A percentile compares a stretch with the other conserved stretches of the same genome.
Evolutionary conservation across 2,113 vertebrate species (phyloP).

Genomic region (mouse (Mus musculus)): GRCm39 chr13:91167501-91168000

Average conservation of each 20-base stretch:
- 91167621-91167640: not conserved
- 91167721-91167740: not conserved
- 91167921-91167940: constrained; percentile 48
- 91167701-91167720: not conserved
- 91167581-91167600: not conserved
- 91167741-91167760: not conserved
- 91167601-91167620: constrained; percentile 19
- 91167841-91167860: not conserved
- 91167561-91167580: constrained; percentile 24
- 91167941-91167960: not conserved
- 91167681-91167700: not conserved
- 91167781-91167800: constrained; percentile 13
- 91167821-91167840: not conserved
- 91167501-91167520: not conserved
- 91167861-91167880: constrained; percentile 5
- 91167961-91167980: constrained; percentile 39
- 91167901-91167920: constrained; percentile 35
- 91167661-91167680: constrained; percentile 4
- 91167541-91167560: constrained; percentile 12
- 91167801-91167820: not conserved
- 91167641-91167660: not conserved
- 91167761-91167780: not conserved
- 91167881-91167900: not conserved
- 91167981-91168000: not conserved
- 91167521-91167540: not conserved